Evolutionary conservation across 2,888 invertebrate species (phyloP), one percentile per base, ranked within the genome.

Genomic region (Polydesmus complanatus): DNA sequence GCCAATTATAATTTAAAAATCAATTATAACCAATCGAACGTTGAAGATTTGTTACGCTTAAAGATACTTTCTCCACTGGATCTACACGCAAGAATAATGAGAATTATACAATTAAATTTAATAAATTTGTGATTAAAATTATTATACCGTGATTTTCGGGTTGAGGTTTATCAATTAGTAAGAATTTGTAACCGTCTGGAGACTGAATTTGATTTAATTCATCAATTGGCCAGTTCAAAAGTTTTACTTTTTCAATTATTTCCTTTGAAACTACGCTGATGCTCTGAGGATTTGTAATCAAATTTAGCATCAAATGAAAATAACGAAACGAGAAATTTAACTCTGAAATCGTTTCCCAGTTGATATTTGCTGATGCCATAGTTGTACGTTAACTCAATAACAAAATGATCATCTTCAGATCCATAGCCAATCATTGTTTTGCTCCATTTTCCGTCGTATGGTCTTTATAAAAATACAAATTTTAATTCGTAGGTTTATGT

Each of bases 351-450:
- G 77, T 96, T 96, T 55, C 96, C 96, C 67, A 81, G 75, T 67
- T 88, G 84, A 71, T 98, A 97, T 56, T 81, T 78, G 65, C 85
- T 84, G 23, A 97, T 82, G 23, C 92, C 92, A 73, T 98, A 98
- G 74, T 98, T 98, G 74, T 97, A 98, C 14, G 97, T 97, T 53
- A 98, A 78, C 73, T 98, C 97, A 23, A 96, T 80, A 1, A 93
- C 97, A 78, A 97, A 98, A 75, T 97, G 89, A 58, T 82, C 80
- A 68, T 92, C 88, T 76, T 98, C 98, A 0, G 89, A 84, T 0
- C 97, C 97, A 75, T 95, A 98, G 1, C 97, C 98, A 54, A 97
- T 82, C 97, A 98, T 98, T 0, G 97, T 96, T 78, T 98, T 98
- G 72, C 95, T 95, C 98, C 98, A 98, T 67, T 90, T 85, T 69